Base-by-base conservation (phyloP, 2,797 vertebrate genomes). In the Danio choprae region DNA sequence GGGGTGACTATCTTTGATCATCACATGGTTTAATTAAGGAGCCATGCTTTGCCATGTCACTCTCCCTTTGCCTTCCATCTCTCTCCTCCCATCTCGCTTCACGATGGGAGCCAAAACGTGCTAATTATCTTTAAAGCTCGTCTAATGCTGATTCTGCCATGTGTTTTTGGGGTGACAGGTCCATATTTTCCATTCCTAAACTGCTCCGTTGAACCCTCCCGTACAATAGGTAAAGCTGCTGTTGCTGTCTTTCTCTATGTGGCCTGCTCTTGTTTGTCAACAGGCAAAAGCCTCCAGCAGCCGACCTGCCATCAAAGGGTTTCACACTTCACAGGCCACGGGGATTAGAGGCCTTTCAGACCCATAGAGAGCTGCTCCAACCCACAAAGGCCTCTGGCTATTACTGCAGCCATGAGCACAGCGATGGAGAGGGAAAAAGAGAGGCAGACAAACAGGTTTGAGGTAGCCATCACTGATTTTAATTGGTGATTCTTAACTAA, bases 271-370 rank as follows among this genome's bases (percentile, higher is more conserved):
- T 71, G 91, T 95, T 92, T 93, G 91, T 93, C 92, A 93, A 94
- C 93, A 93, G 92, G 89, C 91, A 90, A 86, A 92, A 90, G 89
- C 90, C 90, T 91, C 91, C 90, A 90, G 89, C 91, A 86, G 89
- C 87, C 89, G 88, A 92, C 91, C 92, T 89, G 91, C 90, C 93
- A 94, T 94, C 94, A 94, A 94, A 94, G 91, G 90, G 92, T 89
- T 94, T 94, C 92, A 94, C 93, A 94, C 92, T 93, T 93, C 92
- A 93, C 88, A 91, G 93, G 90, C 92, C 92, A 92, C 93, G 91
- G 93, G 93, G 94, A 94, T 94, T 94, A 94, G 92, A 89, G 91
- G 90, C 88, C 91, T 92, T 92, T 92, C 91, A 92, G 91, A 83
- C 89, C 91, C 90, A 90, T 88, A 92, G 90, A 92, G 91, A 90